A percentile compares a stretch with the other conserved stretches of the same genome.
Evolutionary conservation across 1,140 invertebrate species (phyloP).

Genomic region (Eulimnadia texana): DNA sequence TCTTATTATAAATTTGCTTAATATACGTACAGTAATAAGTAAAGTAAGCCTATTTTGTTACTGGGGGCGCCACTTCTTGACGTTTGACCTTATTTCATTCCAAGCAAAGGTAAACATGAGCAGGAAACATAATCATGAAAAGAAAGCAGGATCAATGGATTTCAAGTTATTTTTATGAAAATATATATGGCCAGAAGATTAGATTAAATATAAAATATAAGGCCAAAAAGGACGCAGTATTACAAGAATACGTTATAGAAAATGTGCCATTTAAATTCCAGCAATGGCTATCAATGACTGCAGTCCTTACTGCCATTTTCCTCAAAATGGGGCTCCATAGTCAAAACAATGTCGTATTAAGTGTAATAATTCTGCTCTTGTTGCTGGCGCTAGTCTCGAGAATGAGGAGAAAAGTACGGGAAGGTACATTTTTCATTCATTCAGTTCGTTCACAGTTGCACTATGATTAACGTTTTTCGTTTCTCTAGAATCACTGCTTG

Average conservation of each 20-base stretch:
- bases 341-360: background rate
- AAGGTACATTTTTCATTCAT: background rate
- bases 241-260: conserved; percentile 11
- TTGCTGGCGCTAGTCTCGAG: background rate
- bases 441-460: background rate
- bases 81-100: too few relatives aligned
- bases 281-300: conserved; percentile 10
- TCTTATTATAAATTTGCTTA: too few relatives aligned
- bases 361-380: background rate
- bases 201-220: background rate
- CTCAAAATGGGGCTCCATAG: conserved; percentile 7
- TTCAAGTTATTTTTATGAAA: too few relatives aligned
- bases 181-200: background rate
- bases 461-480: too few relatives aligned
- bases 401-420: background rate
- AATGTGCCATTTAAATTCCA: background rate
- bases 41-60: too few relatives aligned
- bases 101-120: too few relatives aligned
- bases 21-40: too few relatives aligned
- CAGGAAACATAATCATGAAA: too few relatives aligned
- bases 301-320: conserved; percentile 10
- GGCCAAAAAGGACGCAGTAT: background rate
- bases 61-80: too few relatives aligned
- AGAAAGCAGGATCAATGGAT: too few relatives aligned
- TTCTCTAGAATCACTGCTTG: conserved; percentile 7